These are phyloP conservation scores for Drosophila subsilvestris DNA, from an alignment of 2,888 invertebrate species.

Conservation along the genomic window DNA sequence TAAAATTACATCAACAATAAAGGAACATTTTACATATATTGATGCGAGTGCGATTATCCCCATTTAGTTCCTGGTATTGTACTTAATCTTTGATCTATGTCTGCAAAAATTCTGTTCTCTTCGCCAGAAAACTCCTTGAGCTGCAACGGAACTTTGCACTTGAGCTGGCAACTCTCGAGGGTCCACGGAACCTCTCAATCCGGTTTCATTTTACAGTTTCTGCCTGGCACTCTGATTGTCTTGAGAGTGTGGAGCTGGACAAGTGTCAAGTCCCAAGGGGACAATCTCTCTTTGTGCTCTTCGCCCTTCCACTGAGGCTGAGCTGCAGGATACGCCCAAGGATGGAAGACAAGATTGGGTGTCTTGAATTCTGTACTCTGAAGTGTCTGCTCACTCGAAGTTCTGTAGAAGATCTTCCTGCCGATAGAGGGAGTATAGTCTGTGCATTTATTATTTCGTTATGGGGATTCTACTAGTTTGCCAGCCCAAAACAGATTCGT, in stretches of 20 bases:
- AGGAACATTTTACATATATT: slow-evolving; percentile 75
- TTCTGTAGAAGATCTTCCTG: not conserved
- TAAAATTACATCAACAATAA: slow-evolving; percentile 77
- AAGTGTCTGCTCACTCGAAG: not conserved
- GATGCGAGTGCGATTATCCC: not conserved
- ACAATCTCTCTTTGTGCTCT: not conserved
- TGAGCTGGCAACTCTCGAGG: slow-evolving; percentile 65
- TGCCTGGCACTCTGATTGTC: slow-evolving; percentile 51
- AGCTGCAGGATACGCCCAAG: slow-evolving; percentile 27
- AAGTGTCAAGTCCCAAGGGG: slow-evolving; percentile 36
- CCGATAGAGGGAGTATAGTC: too few species aligned
- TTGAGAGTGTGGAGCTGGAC: slow-evolving; percentile 60
- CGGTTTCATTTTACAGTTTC: slow-evolving; percentile 71
- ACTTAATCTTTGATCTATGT: slow-evolving; percentile 82
- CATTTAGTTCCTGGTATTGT: slow-evolving; percentile 29
- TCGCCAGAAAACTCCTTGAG: slow-evolving; percentile 71
- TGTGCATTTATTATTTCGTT: not conserved
- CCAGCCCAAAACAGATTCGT: not conserved
- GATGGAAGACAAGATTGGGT: slow-evolving; percentile 2
- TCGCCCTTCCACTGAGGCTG: not conserved
- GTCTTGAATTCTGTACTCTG: not conserved
- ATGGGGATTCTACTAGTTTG: not conserved
- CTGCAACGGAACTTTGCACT: slow-evolving; percentile 79
- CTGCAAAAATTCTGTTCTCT: slow-evolving; percentile 83
- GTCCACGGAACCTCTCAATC: slow-evolving; percentile 60